A percentile compares a stretch with the other conserved stretches of the same genome.
Conservation (phyloP, 2,888 invertebrate genomes). For the Minunthozetes semirufus region DNA sequence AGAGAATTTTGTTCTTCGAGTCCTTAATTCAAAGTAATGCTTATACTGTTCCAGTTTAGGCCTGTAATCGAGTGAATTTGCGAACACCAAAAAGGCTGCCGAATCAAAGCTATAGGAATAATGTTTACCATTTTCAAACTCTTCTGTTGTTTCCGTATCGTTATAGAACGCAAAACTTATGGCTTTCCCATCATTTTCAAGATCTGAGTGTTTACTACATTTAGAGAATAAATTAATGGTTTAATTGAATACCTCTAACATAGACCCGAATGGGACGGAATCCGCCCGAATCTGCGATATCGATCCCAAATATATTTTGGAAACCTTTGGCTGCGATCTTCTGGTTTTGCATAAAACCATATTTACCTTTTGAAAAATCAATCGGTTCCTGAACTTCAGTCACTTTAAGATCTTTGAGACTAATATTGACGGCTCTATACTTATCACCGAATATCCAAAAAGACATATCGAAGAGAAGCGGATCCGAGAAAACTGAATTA, state of each 20-base stretch:
- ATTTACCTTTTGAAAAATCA: background rate
- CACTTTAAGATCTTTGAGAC: background rate
- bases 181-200: background rate
- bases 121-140: constrained; percentile 5
- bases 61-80: background rate
- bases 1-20: background rate
- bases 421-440: background rate
- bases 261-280: background rate
- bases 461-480: background rate
- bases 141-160: background rate
- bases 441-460: background rate
- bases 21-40: constrained; percentile 1
- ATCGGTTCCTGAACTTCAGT: background rate
- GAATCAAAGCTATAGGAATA: background rate
- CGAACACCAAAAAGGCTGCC: background rate
- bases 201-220: background rate
- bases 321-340: background rate
- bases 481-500: background rate
- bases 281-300: background rate
- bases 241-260: background rate
- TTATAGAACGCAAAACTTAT: background rate
- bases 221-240: background rate
- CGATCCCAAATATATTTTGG: background rate
- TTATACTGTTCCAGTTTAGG: background rate
- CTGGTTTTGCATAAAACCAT: background rate